Evolutionary conservation across 92 coral and sea anemone genomes (phyloP).

Genomic region (Zoanthus sansibaricus): DNA sequence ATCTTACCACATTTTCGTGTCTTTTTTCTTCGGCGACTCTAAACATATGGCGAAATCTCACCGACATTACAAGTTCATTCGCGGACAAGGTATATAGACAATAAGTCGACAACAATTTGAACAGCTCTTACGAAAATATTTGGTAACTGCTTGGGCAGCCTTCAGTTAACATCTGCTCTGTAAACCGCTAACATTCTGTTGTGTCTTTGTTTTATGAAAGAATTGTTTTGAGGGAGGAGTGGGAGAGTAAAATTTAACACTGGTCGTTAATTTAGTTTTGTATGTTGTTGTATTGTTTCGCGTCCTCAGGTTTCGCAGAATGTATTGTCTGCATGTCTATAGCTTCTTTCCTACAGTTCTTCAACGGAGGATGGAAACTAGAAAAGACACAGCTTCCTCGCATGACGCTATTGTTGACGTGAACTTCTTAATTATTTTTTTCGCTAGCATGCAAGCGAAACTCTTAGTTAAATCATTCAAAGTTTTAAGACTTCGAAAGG

Average conservation of each 20-base stretch:
- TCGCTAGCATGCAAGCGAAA: too few species aligned
- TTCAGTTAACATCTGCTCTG: not conserved
- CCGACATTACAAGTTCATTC: conserved; percentile 31
- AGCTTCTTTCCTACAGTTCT: too few species aligned
- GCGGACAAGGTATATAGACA: not conserved
- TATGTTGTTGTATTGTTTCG: not conserved
- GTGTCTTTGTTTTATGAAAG: not conserved
- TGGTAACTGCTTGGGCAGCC: not conserved
- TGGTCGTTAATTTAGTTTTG: not conserved
- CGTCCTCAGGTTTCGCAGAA: too few species aligned
- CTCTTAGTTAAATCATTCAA: too few species aligned
- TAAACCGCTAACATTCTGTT: not conserved
- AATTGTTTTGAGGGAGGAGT: conserved; percentile 2
- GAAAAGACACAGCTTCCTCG: too few species aligned
- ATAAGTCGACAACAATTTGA: not conserved
- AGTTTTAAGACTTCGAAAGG: too few species aligned
- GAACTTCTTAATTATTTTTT: too few species aligned
- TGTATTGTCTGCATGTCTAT: too few species aligned
- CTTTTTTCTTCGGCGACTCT: conserved; percentile 6
- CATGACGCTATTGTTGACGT: too few species aligned
- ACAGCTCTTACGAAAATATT: conserved; percentile 2
- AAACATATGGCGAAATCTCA: conserved; percentile 39
- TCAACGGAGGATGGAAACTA: too few species aligned
- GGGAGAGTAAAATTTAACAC: not conserved
- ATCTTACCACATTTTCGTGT: conserved; percentile 40